These are phyloP conservation scores for Acronicta alni DNA, from an alignment of 2,888 invertebrate genomes.

Conservation along the genomic window DNA sequence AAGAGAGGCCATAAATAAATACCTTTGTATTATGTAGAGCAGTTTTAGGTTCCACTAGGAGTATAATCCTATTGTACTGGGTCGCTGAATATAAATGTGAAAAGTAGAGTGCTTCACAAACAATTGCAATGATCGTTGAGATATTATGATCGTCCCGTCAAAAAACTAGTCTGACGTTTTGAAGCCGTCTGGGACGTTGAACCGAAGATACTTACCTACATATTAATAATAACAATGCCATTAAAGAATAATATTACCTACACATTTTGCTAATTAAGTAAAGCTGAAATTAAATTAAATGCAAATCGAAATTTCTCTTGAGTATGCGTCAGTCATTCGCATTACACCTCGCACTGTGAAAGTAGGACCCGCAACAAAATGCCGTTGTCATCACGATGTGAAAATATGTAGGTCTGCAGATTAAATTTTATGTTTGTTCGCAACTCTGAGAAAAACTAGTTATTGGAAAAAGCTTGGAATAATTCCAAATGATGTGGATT, in stretches of 20 bases:
- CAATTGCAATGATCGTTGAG: conserved; percentile 1
- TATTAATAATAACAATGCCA: too few species aligned
- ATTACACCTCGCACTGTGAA: not conserved
- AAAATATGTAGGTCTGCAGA: conserved; percentile 18
- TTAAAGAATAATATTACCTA: too few species aligned
- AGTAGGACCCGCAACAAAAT: conserved; percentile 7
- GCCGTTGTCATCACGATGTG: conserved; percentile 3
- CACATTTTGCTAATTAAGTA: not conserved
- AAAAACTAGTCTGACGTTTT: conserved; percentile 6
- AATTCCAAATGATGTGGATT: conserved; percentile 60
- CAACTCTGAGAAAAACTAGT: conserved; percentile 36
- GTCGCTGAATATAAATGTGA: conserved; percentile 29
- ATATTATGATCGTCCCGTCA: not conserved
- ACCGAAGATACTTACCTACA: not conserved
- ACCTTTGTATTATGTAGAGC: conserved; percentile 10
- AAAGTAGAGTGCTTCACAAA: conserved; percentile 6
- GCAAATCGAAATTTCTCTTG: conserved; percentile 1
- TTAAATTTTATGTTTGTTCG: conserved; percentile 35
- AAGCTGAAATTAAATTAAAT: not conserved
- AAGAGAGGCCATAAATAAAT: conserved; percentile 23
- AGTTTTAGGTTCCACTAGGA: conserved; percentile 27
- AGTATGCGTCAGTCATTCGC: not conserved
- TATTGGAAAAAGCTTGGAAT: conserved; percentile 62
- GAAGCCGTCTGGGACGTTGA: not conserved
- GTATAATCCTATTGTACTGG: conserved; percentile 31